Conservation (phyloP, 2,888 invertebrate genomes). For the Drepana falcataria region DNA sequence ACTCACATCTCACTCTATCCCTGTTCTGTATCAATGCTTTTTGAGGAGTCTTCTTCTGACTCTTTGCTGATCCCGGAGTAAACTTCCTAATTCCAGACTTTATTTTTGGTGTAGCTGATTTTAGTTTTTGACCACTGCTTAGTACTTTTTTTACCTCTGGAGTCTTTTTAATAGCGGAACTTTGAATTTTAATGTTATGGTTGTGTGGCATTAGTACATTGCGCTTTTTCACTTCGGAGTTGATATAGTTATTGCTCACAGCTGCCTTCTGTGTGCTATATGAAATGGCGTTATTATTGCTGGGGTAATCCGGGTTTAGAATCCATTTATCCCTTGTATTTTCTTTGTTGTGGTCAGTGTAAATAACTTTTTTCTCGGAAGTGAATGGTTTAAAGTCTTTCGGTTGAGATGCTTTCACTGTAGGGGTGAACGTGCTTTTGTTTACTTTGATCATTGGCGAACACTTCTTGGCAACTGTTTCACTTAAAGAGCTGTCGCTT, state of each 20-base stretch:
- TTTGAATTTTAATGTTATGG: constrained; percentile 27
- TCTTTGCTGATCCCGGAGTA: constrained; percentile 53
- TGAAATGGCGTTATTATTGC: constrained; percentile 31
- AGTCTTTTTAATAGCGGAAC: constrained; percentile 39
- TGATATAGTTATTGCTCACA: constrained; percentile 17
- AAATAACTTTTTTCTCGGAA: constrained; percentile 46
- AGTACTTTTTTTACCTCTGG: constrained; percentile 42
- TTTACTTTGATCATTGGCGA: constrained; percentile 28
- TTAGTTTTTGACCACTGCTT: constrained; percentile 40
- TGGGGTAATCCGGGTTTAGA: constrained; percentile 38
- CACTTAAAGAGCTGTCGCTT: constrained; percentile 52
- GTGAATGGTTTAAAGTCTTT: constrained; percentile 40
- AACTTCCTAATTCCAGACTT: constrained; percentile 61
- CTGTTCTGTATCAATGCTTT: constrained; percentile 41
- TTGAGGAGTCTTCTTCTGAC: constrained; percentile 50
- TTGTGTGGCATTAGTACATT: constrained; percentile 40
- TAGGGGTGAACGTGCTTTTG: constrained; percentile 43
- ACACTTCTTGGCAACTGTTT: constrained; percentile 42
- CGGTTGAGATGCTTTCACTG: constrained; percentile 29
- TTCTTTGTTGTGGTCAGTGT: constrained; percentile 48
- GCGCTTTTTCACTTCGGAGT: constrained; percentile 39
- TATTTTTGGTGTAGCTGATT: constrained; percentile 56
- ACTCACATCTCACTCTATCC: constrained; percentile 60
- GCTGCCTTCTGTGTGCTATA: constrained; percentile 30
- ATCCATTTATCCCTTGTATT: constrained; percentile 35